A percentile compares a stretch with the other conserved stretches of the same genome.
phyloP scores from a whole-genome alignment of 2,113 vertebrate species.

The Phrynosoma platyrhinos region DNA sequence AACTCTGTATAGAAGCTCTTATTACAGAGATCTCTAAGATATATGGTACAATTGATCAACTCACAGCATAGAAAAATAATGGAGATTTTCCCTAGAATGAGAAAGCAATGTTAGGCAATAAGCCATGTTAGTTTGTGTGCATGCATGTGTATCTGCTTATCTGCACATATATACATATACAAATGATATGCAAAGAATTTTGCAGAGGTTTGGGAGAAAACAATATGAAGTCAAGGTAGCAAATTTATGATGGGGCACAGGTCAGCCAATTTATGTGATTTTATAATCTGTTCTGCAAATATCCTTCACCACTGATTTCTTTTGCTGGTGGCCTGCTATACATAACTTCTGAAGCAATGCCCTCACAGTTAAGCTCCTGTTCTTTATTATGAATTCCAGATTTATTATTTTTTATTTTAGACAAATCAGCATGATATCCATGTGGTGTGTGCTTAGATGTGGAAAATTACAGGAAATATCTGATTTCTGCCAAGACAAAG shows the following conservation, averaged over 20 bases:
- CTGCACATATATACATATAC: not conserved
- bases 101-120: not conserved
- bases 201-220: slow-evolving; percentile 8
- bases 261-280: not conserved
- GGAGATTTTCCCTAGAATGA: not conserved
- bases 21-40: not conserved
- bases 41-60: not conserved
- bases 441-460: not conserved
- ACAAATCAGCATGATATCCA: not conserved
- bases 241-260: not conserved
- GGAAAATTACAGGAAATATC: slow-evolving; percentile 7
- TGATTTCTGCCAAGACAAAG: slow-evolving; percentile 16
- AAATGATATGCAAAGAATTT: not conserved
- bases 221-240: not conserved
- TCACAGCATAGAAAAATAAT: not conserved
- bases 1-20: too few relatives aligned
- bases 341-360: not conserved
- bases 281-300: not conserved
- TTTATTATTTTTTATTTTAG: not conserved
- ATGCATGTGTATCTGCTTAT: not conserved
- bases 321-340: not conserved
- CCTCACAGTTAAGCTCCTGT: not conserved
- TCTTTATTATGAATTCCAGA: not conserved
- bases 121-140: not conserved
- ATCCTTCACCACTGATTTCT: not conserved